Evolutionary conservation across 2,888 invertebrate species (phyloP).

Genomic region (Galerucella calmariensis): DNA sequence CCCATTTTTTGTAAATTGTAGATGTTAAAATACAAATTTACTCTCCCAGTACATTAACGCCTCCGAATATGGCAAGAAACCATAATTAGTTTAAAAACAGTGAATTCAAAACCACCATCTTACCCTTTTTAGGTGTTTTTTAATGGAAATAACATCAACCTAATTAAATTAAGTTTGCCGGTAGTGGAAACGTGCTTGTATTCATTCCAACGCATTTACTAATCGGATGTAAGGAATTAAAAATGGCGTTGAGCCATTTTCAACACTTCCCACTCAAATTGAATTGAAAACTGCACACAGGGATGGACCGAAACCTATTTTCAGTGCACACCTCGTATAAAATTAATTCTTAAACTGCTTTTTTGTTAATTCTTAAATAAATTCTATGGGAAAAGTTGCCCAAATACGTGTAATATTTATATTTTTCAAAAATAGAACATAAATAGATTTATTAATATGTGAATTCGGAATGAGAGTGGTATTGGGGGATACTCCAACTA

Average conservation of each 20-base stretch:
- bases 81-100: neutral
- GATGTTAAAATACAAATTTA: no score
- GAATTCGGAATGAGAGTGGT: no score
- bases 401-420: no score
- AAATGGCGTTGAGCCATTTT: neutral
- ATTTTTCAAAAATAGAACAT: no score
- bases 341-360: no score
- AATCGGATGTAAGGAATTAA: neutral
- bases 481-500: no score
- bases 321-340: neutral
- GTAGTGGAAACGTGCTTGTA: neutral
- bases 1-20: no score
- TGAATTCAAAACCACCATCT: neutral
- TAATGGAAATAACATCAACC: neutral
- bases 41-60: no score
- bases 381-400: no score
- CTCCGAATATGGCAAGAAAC: no score
- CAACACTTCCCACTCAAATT: neutral
- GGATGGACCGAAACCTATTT: neutral
- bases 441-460: no score
- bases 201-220: constrained; percentile 1
- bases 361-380: no score
- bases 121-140: neutral
- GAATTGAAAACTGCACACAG: neutral
- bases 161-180: neutral